Evolutionary conservation across 2,113 vertebrate genomes (phyloP).

Genomic region (Numenius arquata): DNA sequence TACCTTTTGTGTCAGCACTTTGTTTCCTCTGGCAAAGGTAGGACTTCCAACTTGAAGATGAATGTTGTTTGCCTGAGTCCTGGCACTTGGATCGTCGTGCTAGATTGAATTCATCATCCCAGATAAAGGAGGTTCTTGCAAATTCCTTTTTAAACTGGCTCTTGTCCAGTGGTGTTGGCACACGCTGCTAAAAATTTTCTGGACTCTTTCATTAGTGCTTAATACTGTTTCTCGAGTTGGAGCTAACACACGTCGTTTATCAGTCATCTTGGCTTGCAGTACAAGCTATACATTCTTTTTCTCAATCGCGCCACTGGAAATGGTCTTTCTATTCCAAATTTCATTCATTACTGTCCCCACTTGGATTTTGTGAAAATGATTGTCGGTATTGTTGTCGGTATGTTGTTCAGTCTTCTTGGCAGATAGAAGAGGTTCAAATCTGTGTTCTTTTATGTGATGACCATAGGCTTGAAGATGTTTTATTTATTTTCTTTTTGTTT

Average conservation of each 20-base stretch:
- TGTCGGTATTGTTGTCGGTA: background rate
- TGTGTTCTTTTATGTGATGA: background rate
- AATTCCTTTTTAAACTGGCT: constrained; percentile 6
- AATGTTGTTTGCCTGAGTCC: background rate
- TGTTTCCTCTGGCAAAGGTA: background rate
- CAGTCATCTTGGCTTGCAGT: background rate
- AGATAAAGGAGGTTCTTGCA: background rate
- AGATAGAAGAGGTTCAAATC: background rate
- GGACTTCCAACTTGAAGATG: background rate
- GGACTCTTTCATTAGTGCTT: background rate
- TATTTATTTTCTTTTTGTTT: background rate
- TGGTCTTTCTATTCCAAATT: background rate
- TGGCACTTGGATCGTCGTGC: background rate
- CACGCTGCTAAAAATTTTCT: background rate
- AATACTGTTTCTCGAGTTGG: background rate
- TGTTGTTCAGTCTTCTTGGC: background rate
- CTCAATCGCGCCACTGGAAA: background rate
- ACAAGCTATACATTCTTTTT: background rate
- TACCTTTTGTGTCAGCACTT: background rate
- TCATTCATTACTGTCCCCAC: background rate
- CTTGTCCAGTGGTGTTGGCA: background rate
- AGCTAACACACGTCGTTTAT: background rate
- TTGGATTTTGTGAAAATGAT: background rate
- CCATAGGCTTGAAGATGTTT: background rate
- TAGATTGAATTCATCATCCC: background rate